Base-by-base conservation (phyloP, 2,888 invertebrate species). In the Sinopyrophorus schimmeli region DNA sequence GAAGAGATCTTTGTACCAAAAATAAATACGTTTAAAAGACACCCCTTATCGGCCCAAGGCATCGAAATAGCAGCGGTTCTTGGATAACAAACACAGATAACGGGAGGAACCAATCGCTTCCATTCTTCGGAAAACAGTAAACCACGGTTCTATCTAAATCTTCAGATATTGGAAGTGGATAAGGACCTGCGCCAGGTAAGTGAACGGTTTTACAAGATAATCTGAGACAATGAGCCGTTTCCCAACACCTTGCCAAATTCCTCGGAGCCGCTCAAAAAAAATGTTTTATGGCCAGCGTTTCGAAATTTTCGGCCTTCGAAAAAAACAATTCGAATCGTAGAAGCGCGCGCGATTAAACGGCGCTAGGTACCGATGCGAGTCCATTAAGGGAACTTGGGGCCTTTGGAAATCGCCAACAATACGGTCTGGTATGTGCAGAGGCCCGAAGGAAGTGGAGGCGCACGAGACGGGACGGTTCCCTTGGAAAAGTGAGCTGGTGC, bases 211-310 rank as follows among this genome's bases (percentile, higher is more conserved):
- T 46, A 46, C 40, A 41, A 24, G 47, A 47, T 47, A 47, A 49
- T 50, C 48, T 50, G 53, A 54, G 50, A 54, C 53, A 54, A 54
- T 50, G 35, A 18, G 46, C 23, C 42, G 38, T 46, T 54, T 49
- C 24, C 49, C 49, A 54, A 54, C 53, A 54, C 53, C 53, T 54
- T 54, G 53, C 46, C 23, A 11, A n/a, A n/a, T n/a, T n/a, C n/a
- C n/a, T n/a, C n/a, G n/a, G n/a, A n/a, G n/a, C n/a, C n/a, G n/a
- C n/a, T n/a, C n/a, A n/a, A n/a, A n/a, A n/a, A n/a, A n/a, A n/a
- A n/a, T n/a, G n/a, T n/a, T n/a, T n/a, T n/a, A n/a, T n/a, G n/a
- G n/a, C n/a, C n/a, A n/a, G n/a, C n/a, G n/a, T n/a, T n/a, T n/a
- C n/a, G n/a, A n/a, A n/a, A n/a, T n/a, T n/a, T n/a, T n/a, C n/a